These are phyloP conservation scores for Wiebesia pumilae DNA, from an alignment of 1,140 invertebrate species.

Conservation along the genomic window DNA sequence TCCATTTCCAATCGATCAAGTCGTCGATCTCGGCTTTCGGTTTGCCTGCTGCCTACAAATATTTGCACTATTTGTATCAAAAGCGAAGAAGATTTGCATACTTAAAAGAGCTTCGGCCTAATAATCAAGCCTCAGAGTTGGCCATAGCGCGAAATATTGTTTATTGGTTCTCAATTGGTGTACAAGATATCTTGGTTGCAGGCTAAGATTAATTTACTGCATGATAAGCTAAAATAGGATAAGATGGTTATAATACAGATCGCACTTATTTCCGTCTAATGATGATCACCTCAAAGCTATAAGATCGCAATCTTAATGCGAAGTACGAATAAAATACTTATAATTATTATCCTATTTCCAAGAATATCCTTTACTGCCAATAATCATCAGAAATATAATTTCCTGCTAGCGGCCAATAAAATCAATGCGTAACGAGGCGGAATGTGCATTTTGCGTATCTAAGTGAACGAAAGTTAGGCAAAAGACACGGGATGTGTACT, in stretches of 20 bases:
- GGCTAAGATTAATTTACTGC: background rate
- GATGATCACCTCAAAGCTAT: slow-evolving; percentile 33
- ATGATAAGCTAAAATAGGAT: slow-evolving; percentile 37
- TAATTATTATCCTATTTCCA: slow-evolving; percentile 50
- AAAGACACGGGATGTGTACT: slow-evolving; percentile 1
- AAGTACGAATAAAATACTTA: slow-evolving; percentile 17
- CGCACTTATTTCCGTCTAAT: slow-evolving; percentile 38
- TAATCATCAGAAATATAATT: slow-evolving; percentile 47
- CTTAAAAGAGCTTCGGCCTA: too few species aligned
- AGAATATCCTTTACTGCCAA: slow-evolving; percentile 49
- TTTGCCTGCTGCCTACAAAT: too few species aligned
- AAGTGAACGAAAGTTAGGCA: slow-evolving; percentile 29
- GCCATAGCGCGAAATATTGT: too few species aligned
- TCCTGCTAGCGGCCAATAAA: slow-evolving; percentile 38
- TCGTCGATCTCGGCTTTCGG: too few species aligned
- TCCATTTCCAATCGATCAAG: too few species aligned
- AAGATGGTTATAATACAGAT: slow-evolving; percentile 33
- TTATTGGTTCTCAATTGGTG: background rate
- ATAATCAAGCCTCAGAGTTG: too few species aligned
- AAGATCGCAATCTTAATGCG: slow-evolving; percentile 44
- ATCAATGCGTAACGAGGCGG: slow-evolving; percentile 50
- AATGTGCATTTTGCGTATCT: slow-evolving; percentile 13
- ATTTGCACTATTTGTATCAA: too few species aligned
- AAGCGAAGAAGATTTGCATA: background rate
- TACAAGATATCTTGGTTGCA: background rate